phyloP scores from a whole-genome alignment of 2,888 invertebrate genomes.

The Adelphocoris suturalis region DNA sequence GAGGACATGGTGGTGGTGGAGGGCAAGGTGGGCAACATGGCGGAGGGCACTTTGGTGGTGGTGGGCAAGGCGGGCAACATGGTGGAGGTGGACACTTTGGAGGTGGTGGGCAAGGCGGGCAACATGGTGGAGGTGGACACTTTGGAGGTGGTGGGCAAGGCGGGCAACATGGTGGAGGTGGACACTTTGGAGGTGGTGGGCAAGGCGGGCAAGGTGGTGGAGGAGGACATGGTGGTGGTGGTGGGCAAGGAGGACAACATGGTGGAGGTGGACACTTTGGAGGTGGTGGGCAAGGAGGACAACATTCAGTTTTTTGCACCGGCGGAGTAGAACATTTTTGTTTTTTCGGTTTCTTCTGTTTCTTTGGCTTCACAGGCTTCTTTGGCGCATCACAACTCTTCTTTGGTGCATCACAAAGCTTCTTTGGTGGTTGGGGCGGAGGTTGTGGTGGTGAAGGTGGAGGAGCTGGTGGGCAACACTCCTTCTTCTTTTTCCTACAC shows the following conservation, averaged over 20 bases:
- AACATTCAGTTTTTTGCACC: not conserved
- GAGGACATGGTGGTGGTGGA: slow-evolving; percentile 29
- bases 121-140: slow-evolving; percentile 57
- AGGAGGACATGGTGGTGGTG: slow-evolving; percentile 60
- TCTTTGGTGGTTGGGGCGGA: not conserved
- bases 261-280: slow-evolving; percentile 57
- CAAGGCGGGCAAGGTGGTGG: slow-evolving; percentile 55
- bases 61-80: slow-evolving; percentile 58
- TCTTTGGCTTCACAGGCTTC: not conserved
- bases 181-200: slow-evolving; percentile 64
- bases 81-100: slow-evolving; percentile 61
- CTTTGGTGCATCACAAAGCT: not conserved
- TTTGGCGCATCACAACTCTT: not conserved
- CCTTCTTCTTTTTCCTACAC: not conserved
- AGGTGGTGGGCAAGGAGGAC: slow-evolving; percentile 42
- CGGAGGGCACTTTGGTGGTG: slow-evolving; percentile 61
- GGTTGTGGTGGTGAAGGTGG: not conserved
- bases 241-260: slow-evolving; percentile 60
- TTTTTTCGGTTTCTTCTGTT: not conserved
- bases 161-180: slow-evolving; percentile 60
- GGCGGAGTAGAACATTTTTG: not conserved
- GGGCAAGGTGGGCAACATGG: not conserved
- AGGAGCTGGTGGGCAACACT: not conserved
- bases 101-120: slow-evolving; percentile 52
- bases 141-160: slow-evolving; percentile 51